phyloP scores from a whole-genome alignment of 2,797 vertebrate species.

The Megaceryle alcyon region DNA sequence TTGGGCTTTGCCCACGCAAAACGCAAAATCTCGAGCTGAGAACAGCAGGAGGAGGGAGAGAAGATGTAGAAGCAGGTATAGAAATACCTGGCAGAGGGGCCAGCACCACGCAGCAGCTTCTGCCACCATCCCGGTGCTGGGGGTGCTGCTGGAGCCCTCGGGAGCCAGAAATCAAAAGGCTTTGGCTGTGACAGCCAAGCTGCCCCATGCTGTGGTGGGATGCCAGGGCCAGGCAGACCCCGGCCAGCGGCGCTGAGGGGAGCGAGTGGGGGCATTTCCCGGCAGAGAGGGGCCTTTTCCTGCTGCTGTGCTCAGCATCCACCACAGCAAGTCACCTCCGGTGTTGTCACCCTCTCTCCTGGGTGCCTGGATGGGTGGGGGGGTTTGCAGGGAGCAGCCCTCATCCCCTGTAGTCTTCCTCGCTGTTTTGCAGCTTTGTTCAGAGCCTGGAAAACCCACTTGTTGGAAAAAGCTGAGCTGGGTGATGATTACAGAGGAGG shows the following conservation, averaged over 20 bases:
- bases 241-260: not conserved
- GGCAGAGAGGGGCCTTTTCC: not conserved
- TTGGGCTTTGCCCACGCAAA: not conserved
- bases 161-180: not conserved
- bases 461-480: not conserved
- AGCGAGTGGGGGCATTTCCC: not conserved
- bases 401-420: not conserved
- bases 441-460: not conserved
- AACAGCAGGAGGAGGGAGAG: not conserved
- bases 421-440: not conserved
- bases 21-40: not conserved
- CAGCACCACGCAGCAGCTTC: not conserved
- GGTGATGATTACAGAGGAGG: not conserved
- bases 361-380: not conserved
- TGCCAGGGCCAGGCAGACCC: not conserved
- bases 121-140: rapidly evolving
- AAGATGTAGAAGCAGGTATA: not conserved
- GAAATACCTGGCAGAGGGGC: rapidly evolving
- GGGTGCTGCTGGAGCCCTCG: rapidly evolving
- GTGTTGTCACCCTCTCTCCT: not conserved
- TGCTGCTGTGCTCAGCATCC: not conserved
- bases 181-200: not conserved
- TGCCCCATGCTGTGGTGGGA: not conserved
- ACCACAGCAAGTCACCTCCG: not conserved
- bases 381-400: not conserved